A percentile compares a stretch with the other conserved stretches of the same genome.
Conservation (phyloP, 2,113 vertebrate species). For the Columba livia region DNA sequence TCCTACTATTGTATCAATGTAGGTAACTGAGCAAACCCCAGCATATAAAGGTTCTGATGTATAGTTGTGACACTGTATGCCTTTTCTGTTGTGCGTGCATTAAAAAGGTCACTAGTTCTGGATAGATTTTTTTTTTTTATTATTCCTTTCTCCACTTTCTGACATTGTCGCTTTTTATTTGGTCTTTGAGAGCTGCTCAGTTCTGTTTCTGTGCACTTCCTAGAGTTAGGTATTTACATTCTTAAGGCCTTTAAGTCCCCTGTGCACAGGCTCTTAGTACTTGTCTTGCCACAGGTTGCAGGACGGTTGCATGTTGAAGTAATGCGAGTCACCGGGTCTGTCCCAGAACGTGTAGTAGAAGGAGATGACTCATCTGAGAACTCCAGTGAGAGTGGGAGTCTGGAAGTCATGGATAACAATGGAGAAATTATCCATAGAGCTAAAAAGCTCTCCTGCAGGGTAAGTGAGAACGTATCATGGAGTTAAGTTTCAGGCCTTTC, state of each 20-base stretch:
- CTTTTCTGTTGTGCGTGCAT: neutral
- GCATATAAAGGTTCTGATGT: neutral
- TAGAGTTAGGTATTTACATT: neutral
- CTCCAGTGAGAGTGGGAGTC: slow-evolving; percentile 93
- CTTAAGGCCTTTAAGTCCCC: neutral
- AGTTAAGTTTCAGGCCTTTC: neutral
- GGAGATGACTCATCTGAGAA: slow-evolving; percentile 97
- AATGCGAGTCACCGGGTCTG: slow-evolving; percentile 86
- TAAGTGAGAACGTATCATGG: slow-evolving; percentile 49
- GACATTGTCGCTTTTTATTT: neutral
- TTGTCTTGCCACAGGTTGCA: slow-evolving; percentile 81
- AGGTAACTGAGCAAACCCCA: neutral
- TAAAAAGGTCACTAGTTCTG: neutral
- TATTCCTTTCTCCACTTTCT: neutral
- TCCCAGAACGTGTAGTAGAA: slow-evolving; percentile 86
- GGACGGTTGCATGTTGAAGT: slow-evolving; percentile 94
- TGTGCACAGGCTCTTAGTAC: neutral
- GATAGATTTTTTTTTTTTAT: neutral
- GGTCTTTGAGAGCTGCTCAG: neutral
- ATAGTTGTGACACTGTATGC: neutral
- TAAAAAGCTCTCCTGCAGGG: slow-evolving; percentile 92
- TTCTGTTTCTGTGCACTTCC: neutral
- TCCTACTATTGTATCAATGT: neutral
- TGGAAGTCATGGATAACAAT: slow-evolving; percentile 88
- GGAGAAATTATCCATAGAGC: slow-evolving; percentile 91